Percentiles rank a stretch among this genome's conserved stretches.
Evolutionary conservation across 2,113 vertebrate genomes (phyloP).

Genomic region (Solea senegalensis): DNA sequence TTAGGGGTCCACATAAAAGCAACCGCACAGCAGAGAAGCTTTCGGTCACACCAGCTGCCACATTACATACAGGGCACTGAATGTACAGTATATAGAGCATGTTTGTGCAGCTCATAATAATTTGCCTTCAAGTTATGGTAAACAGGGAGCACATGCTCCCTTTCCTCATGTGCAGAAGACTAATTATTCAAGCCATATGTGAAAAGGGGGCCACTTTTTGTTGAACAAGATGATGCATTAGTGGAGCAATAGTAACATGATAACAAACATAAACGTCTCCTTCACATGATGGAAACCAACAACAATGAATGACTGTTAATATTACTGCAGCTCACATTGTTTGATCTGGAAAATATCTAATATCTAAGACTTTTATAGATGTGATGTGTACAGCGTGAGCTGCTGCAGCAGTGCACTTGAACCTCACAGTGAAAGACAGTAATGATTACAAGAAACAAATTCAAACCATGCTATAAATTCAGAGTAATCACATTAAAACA

Average conservation of each 20-base stretch:
- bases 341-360: background rate
- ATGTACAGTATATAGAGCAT: background rate
- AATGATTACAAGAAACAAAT: too few species aligned
- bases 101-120: background rate
- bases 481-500: too few species aligned
- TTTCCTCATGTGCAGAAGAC: background rate
- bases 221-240: too few species aligned
- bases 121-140: background rate
- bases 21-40: too few species aligned
- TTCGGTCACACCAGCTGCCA: slow-evolving; percentile 18
- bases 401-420: too few species aligned
- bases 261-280: background rate
- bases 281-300: background rate
- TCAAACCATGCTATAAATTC: too few species aligned
- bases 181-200: background rate
- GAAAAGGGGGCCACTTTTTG: too few species aligned
- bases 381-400: too few species aligned
- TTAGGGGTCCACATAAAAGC: too few species aligned
- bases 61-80: background rate
- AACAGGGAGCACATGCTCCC: background rate
- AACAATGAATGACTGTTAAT: background rate
- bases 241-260: background rate
- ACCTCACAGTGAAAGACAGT: too few species aligned
- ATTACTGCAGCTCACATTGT: background rate
- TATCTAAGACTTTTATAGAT: background rate